Percentiles rank a stretch among this genome's conserved stretches.
Evolutionary conservation across 1,140 invertebrate species (phyloP).

Genomic region (Ditylenchus dipsaci): DNA sequence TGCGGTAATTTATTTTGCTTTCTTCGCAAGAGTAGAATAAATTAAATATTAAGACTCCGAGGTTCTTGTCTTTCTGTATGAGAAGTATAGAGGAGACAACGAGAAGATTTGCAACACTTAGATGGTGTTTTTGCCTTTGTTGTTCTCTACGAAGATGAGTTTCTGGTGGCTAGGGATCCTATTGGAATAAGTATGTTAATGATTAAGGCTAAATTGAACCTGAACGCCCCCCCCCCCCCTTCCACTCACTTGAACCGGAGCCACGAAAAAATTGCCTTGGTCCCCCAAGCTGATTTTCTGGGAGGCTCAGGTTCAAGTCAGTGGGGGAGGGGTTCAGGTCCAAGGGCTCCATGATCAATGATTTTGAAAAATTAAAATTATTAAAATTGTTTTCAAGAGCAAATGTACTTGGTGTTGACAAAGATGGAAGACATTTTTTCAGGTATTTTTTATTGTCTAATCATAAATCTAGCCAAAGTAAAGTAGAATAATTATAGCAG

Average conservation of each 20-base stretch:
- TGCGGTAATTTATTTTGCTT: slow-evolving; percentile 35
- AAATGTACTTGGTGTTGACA: slow-evolving; percentile 51
- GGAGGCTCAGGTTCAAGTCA: too few species aligned
- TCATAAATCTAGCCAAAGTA: not conserved
- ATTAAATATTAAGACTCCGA: not conserved
- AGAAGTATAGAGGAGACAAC: slow-evolving; percentile 37
- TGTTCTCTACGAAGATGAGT: slow-evolving; percentile 51
- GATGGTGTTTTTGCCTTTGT: slow-evolving; percentile 57
- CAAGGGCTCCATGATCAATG: too few species aligned
- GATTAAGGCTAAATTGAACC: too few species aligned
- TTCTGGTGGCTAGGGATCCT: slow-evolving; percentile 54
- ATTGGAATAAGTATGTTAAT: slow-evolving; percentile 34
- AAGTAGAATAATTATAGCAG: slow-evolving; percentile 45
- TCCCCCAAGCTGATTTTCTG: too few species aligned
- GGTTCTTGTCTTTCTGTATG: slow-evolving; percentile 52
- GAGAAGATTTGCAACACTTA: slow-evolving; percentile 44
- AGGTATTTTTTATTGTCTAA: slow-evolving; percentile 12
- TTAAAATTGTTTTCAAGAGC: slow-evolving; percentile 21
- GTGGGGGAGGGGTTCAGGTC: too few species aligned
- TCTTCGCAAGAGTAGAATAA: slow-evolving; percentile 24
- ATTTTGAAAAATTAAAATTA: too few species aligned
- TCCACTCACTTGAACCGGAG: too few species aligned
- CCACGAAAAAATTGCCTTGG: too few species aligned
- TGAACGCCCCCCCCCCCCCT: too few species aligned
- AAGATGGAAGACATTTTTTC: slow-evolving; percentile 49